phyloP scores from a whole-genome alignment of 2,888 invertebrate genomes.

The Embidobia sp. region DNA sequence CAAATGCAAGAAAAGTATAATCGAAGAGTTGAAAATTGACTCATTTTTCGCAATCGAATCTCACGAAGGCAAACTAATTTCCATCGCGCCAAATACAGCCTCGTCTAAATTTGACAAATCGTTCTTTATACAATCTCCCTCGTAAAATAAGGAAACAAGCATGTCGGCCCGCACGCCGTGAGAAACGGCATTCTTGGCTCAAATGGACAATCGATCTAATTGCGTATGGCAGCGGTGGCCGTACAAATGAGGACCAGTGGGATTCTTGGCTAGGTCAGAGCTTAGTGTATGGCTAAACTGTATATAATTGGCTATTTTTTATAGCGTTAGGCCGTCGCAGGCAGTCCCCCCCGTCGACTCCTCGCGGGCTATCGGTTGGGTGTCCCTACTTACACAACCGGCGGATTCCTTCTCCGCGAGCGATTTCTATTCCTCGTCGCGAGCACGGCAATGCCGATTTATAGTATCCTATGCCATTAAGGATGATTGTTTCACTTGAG shows the following conservation, averaged over 20 bases:
- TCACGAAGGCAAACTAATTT: slow-evolving; percentile 17
- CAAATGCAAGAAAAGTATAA: no score
- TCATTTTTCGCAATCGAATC: no score
- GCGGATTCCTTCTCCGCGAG: slow-evolving; percentile 74
- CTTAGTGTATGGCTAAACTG: slow-evolving; percentile 46
- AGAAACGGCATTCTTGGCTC: slow-evolving; percentile 45
- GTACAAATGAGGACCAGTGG: slow-evolving; percentile 57
- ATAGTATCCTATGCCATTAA: slow-evolving; percentile 80
- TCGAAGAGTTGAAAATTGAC: no score
- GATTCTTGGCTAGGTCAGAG: slow-evolving; percentile 54
- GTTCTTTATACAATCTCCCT: slow-evolving; percentile 30
- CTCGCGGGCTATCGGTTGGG: slow-evolving; percentile 76
- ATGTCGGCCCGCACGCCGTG: slow-evolving; percentile 16
- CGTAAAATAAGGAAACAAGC: slow-evolving; percentile 55
- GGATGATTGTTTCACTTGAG: slow-evolving; percentile 79
- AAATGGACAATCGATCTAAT: slow-evolving; percentile 58
- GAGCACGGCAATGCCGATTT: slow-evolving; percentile 76
- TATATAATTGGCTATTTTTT: slow-evolving; percentile 62
- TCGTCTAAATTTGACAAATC: slow-evolving; percentile 49
- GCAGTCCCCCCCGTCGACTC: slow-evolving; percentile 65
- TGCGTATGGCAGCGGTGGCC: slow-evolving; percentile 41
- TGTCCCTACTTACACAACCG: slow-evolving; percentile 79
- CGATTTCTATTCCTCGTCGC: slow-evolving; percentile 76
- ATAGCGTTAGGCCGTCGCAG: not conserved
- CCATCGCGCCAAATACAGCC: slow-evolving; percentile 16